Base-by-base conservation (phyloP, 1,140 invertebrate genomes). In the Rhynchophorus ferrugineus region DNA sequence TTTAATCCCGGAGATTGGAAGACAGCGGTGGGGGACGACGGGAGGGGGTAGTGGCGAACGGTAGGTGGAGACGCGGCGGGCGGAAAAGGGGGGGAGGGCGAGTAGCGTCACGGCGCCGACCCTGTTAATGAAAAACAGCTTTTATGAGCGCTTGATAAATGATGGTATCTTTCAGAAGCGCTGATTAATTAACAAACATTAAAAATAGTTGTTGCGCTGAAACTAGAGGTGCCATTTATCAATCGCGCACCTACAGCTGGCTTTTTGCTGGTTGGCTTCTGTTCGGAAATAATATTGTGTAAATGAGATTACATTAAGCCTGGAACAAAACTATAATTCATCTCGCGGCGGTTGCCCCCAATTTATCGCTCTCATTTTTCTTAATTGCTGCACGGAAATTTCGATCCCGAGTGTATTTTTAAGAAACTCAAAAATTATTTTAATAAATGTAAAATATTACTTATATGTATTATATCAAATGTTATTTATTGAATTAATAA, bases 121-220 rank as follows among this genome's bases (percentile, higher is more conserved):
- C 48, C 34, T 53, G 49, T 53, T 54, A 54, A 58, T 58, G 46
- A 54, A 58, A 57, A 58, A 58, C 51, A 58, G 56, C 56, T 58
- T 58, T 58, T 48, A 58, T 54, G 51, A 58, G 48, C 50, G 48
- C 35, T 51, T 58, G 56, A 58, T 58, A 54, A 58, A 58, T 58
- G 56, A 54, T 50, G 51, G 22, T 51, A 50, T 54, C 56, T 54
- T 58, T 58, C 48, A 51, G 51, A 45, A 48, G 49, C 46, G 49
- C 44, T 58, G 51, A 58, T 54, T 58, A 54, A 58, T 58, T 58
- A 58, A 58, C 38, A 51, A 54, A 51, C 51, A 58, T 54, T 58
- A 51, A 54, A 58, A 58, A 54, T 58, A 58, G 56, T 58, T 58
- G 56, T 46, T 55, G 49, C 49, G 49, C 43, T 44, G 21, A 21